Evolutionary conservation across 2,888 invertebrate genomes (phyloP).

Genomic region (Andrena hattorfiana): DNA sequence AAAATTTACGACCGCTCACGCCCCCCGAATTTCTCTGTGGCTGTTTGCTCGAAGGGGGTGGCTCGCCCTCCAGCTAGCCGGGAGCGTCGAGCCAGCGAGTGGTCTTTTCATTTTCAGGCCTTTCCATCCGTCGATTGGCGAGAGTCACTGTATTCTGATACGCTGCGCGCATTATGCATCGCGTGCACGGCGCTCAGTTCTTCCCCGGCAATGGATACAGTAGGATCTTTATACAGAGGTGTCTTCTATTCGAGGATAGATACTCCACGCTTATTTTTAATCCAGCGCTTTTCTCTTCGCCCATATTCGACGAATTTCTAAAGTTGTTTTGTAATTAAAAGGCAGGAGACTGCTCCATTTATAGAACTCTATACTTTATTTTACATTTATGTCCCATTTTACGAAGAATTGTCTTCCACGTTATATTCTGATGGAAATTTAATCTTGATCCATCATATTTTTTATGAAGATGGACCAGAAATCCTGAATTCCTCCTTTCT

Average conservation of each 20-base stretch:
- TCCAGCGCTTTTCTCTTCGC: no score
- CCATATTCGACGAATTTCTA: no score
- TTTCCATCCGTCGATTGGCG: neutral
- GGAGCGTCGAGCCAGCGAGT: neutral
- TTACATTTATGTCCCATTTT: neutral
- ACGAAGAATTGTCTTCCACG: no score
- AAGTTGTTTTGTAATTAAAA: no score
- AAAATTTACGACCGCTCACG: conserved; percentile 53
- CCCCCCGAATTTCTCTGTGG: conserved; percentile 46
- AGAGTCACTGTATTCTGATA: conserved; percentile 14
- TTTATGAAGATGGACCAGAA: no score
- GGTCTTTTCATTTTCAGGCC: conserved; percentile 13
- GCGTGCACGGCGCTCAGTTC: neutral
- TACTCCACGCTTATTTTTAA: no score
- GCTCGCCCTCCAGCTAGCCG: neutral
- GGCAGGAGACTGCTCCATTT: no score
- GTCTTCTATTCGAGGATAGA: no score
- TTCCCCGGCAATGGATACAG: neutral
- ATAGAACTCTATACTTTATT: neutral
- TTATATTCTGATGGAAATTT: no score
- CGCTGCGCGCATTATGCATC: neutral
- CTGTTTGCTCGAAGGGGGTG: conserved; percentile 25
- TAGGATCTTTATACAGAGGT: neutral
- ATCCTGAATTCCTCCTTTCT: neutral
- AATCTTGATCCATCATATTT: no score